A percentile compares a stretch with the other conserved stretches of the same genome.
These are phyloP conservation scores for Lindbergichthys nudifrons DNA, from an alignment of 2,797 vertebrate genomes.

Conservation along the genomic window DNA sequence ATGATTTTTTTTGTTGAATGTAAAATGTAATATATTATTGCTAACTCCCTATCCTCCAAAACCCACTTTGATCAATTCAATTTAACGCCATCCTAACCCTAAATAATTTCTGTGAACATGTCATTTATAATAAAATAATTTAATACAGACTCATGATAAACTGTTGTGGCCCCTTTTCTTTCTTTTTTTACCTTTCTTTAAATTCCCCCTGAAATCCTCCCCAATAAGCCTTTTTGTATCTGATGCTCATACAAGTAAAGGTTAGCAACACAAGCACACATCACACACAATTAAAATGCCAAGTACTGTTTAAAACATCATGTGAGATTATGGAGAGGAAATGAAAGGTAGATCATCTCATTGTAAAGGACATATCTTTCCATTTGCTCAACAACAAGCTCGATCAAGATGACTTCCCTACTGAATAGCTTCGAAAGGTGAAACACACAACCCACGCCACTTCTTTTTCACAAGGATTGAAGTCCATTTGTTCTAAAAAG, in stretches of 20 bases:
- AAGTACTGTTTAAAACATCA: neutral
- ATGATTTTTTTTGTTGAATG: constrained; percentile 55
- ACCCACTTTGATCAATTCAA: constrained; percentile 30
- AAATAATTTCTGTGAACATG: constrained; percentile 71
- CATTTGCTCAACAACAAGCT: constrained; percentile 49
- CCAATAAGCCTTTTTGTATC: constrained; percentile 52
- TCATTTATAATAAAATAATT: constrained; percentile 67
- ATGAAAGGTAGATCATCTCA: constrained; percentile 39
- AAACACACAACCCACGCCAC: constrained; percentile 53
- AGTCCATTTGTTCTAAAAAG: constrained; percentile 58
- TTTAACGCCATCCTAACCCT: constrained; percentile 49
- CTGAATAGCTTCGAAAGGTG: constrained; percentile 60
- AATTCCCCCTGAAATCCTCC: constrained; percentile 53
- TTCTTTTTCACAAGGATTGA: constrained; percentile 39
- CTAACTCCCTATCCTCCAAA: constrained; percentile 56
- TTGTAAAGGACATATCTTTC: constrained; percentile 45
- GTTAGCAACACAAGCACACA: constrained; percentile 54
- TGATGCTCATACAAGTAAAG: constrained; percentile 81
- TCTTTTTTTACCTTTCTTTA: constrained; percentile 51
- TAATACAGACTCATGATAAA: constrained; percentile 68
- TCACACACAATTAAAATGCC: constrained; percentile 5
- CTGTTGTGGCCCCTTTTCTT: constrained; percentile 74
- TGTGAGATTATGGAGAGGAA: constrained; percentile 32
- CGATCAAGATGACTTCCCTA: constrained; percentile 58
- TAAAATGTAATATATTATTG: constrained; percentile 64